phyloP scores from a whole-genome alignment of 2,888 invertebrate genomes.

The Hoplodrina ambigua region DNA sequence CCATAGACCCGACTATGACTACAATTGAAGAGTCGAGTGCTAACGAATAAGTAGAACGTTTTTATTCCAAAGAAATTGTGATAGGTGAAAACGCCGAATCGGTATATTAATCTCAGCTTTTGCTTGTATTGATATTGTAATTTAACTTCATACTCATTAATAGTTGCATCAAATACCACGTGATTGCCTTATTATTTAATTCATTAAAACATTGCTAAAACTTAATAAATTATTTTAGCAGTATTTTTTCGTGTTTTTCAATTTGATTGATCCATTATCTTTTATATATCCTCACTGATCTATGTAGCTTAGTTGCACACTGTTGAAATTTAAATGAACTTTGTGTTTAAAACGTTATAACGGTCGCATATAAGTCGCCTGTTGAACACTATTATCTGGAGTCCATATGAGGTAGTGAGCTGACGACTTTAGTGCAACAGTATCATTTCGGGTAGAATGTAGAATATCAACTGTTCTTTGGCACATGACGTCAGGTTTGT shows the following conservation, averaged over 20 bases:
- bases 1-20: constrained; percentile 62
- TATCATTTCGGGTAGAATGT: constrained; percentile 14
- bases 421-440: constrained; percentile 9
- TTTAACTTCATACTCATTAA: constrained; percentile 82
- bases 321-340: neutral
- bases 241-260: constrained; percentile 69
- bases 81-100: constrained; percentile 84
- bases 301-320: neutral
- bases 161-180: constrained; percentile 87
- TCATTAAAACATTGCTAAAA: constrained; percentile 86
- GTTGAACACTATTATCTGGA: neutral
- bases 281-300: constrained; percentile 12
- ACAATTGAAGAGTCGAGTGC: constrained; percentile 65
- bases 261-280: constrained; percentile 11
- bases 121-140: constrained; percentile 86
- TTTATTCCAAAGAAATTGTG: constrained; percentile 88
- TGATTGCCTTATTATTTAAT: constrained; percentile 90
- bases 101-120: constrained; percentile 87
- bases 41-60: constrained; percentile 74
- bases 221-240: constrained; percentile 89
- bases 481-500: constrained; percentile 17
- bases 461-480: constrained; percentile 16
- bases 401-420: neutral
- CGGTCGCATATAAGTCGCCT: neutral
- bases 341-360: constrained; percentile 4